A percentile compares a stretch with the other conserved stretches of the same genome.
These are phyloP conservation scores for Pipistrellus nathusii DNA, from an alignment of 2,797 vertebrate species.

Conservation along the genomic window DNA sequence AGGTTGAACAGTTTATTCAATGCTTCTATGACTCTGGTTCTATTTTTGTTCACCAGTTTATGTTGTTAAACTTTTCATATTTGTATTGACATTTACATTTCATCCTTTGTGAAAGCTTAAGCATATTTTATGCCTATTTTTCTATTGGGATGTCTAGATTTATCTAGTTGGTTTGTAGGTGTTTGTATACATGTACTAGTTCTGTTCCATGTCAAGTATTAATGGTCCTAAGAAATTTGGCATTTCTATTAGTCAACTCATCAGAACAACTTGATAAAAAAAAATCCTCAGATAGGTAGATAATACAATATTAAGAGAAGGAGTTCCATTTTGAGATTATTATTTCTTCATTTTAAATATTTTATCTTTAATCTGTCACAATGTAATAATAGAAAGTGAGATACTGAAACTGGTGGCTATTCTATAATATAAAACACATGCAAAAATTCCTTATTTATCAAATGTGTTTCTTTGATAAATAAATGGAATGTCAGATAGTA, in stretches of 20 bases:
- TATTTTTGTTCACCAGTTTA: too few relatives aligned
- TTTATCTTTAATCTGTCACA: neutral
- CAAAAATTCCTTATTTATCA: neutral
- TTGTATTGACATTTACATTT: neutral
- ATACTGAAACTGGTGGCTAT: neutral
- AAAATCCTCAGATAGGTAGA: neutral
- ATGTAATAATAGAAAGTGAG: neutral
- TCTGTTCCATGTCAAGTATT: neutral
- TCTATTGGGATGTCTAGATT: neutral
- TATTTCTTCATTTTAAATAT: neutral
- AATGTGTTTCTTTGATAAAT: neutral
- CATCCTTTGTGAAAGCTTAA: conserved; percentile 5
- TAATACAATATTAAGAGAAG: neutral
- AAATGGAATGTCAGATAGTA: neutral
- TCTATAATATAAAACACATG: neutral
- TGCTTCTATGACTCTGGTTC: too few relatives aligned
- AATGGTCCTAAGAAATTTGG: neutral
- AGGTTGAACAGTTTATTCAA: too few relatives aligned
- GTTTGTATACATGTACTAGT: neutral
- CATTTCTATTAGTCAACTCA: neutral
- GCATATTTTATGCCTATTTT: neutral
- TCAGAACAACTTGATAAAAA: neutral
- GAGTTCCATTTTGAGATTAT: neutral
- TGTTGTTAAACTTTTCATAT: neutral
- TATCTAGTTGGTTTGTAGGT: conserved; percentile 1